Conservation (phyloP, 2,797 vertebrate genomes). For the Phoeniculus purpureus region DNA sequence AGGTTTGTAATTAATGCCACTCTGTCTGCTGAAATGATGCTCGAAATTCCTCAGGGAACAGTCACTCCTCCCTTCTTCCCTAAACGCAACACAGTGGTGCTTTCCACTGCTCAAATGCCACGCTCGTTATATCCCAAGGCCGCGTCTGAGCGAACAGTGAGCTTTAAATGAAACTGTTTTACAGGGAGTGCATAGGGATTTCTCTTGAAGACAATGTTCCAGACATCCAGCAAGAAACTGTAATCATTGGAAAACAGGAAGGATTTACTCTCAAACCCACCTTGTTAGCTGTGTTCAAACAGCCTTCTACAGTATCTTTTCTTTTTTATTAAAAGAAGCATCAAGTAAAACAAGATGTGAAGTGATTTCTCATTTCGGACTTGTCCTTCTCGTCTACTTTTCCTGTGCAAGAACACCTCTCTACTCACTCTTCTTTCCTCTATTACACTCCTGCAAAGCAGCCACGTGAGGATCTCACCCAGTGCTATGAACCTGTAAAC, state of each 20-base stretch:
- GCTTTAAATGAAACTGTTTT: not conserved
- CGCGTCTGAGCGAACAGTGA: not conserved
- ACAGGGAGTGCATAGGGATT: not conserved
- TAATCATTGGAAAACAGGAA: not conserved
- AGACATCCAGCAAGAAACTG: not conserved
- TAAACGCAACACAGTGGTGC: not conserved
- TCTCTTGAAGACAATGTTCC: not conserved
- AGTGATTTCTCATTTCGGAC: not conserved
- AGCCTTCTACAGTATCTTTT: not conserved
- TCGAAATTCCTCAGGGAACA: not conserved
- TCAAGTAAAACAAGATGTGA: not conserved
- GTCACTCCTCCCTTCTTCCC: not conserved
- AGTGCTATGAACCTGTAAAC: not conserved
- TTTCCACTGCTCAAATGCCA: constrained; percentile 23
- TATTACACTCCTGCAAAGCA: not conserved
- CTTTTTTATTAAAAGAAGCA: not conserved
- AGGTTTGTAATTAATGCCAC: constrained; percentile 29
- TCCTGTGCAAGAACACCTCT: not conserved
- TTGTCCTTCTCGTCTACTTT: not conserved
- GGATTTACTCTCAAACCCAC: not conserved
- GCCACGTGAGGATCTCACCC: not conserved
- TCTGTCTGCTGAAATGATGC: not conserved
- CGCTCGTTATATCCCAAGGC: not conserved
- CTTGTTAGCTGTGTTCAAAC: not conserved
- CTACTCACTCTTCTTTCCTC: not conserved